A percentile compares a stretch with the other conserved stretches of the same genome.
These are phyloP conservation scores for Lampris megalopsis DNA, from an alignment of 2,113 vertebrate species.

Conservation along the genomic window DNA sequence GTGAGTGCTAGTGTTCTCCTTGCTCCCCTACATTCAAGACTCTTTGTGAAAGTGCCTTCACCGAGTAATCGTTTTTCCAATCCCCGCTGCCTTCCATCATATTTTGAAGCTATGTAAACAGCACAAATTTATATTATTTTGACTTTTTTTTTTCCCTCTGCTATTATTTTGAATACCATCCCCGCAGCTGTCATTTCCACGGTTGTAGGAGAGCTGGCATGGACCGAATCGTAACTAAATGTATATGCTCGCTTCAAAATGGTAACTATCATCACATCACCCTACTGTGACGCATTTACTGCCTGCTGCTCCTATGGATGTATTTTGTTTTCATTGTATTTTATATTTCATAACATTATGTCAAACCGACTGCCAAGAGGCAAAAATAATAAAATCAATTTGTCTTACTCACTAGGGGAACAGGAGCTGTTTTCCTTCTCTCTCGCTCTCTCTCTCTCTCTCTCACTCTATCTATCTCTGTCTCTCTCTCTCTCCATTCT, in stretches of 20 bases:
- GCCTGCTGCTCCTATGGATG: slow-evolving; percentile 50
- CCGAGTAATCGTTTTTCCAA: neutral
- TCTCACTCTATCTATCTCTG: neutral
- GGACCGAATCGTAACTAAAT: slow-evolving; percentile 29
- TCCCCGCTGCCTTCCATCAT: slow-evolving; percentile 15
- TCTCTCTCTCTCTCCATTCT: neutral
- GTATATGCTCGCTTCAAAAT: slow-evolving; percentile 47
- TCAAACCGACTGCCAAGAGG: slow-evolving; percentile 63
- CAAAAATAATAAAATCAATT: slow-evolving; percentile 81
- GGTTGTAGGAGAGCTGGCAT: neutral
- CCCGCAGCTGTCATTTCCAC: slow-evolving; percentile 15
- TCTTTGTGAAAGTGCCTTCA: neutral
- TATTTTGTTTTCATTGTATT: slow-evolving; percentile 52
- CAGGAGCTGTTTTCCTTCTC: slow-evolving; percentile 17
- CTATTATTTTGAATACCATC: neutral
- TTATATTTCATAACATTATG: slow-evolving; percentile 45
- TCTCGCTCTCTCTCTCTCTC: neutral
- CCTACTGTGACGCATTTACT: slow-evolving; percentile 57
- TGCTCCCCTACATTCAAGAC: too few relatives aligned
- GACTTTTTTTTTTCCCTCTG: neutral
- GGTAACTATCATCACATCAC: slow-evolving; percentile 55
- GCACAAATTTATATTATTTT: slow-evolving; percentile 4
- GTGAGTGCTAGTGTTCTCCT: too few relatives aligned
- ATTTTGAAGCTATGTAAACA: slow-evolving; percentile 1
- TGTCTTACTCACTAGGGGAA: slow-evolving; percentile 81